A percentile compares a stretch with the other conserved stretches of the same genome.
Evolutionary conservation across 2,113 vertebrate genomes (phyloP).

Genomic region (Monopterus albus): DNA sequence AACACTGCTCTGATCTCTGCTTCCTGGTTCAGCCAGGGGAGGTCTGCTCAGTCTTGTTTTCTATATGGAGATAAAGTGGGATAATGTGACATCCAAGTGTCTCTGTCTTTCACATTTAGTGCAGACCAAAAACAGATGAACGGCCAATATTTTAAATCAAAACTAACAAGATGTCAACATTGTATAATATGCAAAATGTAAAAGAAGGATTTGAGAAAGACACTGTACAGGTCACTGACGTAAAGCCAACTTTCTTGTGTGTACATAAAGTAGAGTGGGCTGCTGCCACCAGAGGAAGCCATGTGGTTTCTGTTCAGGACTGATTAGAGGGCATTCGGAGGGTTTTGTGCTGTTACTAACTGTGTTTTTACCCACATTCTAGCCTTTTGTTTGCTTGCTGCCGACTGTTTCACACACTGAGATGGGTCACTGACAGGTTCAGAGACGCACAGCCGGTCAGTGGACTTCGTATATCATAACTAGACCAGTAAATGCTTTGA

Average conservation of each 20-base stretch:
- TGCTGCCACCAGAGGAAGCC: slow-evolving; percentile 48
- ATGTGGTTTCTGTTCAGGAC: slow-evolving; percentile 40
- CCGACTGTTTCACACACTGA: slow-evolving; percentile 1
- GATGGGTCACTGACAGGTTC: slow-evolving; percentile 5
- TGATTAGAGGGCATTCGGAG: slow-evolving; percentile 49
- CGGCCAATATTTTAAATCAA: not conserved
- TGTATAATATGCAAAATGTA: not conserved
- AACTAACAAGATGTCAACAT: not conserved
- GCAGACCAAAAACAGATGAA: not conserved
- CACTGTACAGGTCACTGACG: not conserved
- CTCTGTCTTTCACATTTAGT: not conserved
- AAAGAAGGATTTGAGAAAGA: not conserved
- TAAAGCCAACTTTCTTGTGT: not conserved
- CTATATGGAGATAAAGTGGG: not conserved
- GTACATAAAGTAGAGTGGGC: not conserved
- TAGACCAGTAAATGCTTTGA: not conserved
- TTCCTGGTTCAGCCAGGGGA: not conserved
- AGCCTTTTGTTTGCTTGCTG: not conserved
- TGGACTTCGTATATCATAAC: not conserved
- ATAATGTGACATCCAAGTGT: not conserved
- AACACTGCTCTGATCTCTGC: slow-evolving; percentile 6
- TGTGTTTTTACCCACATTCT: slow-evolving; percentile 7
- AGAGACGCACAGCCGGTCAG: not conserved
- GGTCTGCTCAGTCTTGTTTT: not conserved
- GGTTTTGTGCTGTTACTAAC: slow-evolving; percentile 13